Evolutionary conservation across 2,797 vertebrate genomes (phyloP), one percentile per base, ranked within the genome.

Genomic region (Nyctalus aviator): DNA sequence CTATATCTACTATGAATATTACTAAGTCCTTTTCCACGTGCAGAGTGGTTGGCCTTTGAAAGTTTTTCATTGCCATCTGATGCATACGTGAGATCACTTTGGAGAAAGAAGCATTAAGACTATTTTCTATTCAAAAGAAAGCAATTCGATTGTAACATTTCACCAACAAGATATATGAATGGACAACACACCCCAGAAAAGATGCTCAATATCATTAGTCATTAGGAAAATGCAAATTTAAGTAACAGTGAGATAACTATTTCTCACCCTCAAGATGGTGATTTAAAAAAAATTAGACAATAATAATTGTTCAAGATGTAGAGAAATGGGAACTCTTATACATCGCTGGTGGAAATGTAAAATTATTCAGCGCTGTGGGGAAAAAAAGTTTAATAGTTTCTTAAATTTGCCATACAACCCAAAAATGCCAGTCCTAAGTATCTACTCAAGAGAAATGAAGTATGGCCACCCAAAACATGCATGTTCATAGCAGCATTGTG

Each of bases 11-110:
- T 75, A 20, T 72, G 76, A 46, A 68, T 72, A 86, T 55, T 35
- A 85, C 37, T 77, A 81, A 91, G 4, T 8, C 25, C 46, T 94
- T 90, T 82, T 90, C 59, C 82, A 30, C 73, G 59, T 81, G 25
- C 6, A 41, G n/a, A 35, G 17, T 32, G 37, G 13, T 89, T 84
- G 25, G 6, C 85, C 55, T 92, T 44, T 59, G 69, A 21, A 68
- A 84, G 27, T 62, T 94, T 94, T 69, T 37, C 8, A 0, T 90
- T 75, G n/a, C 75, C 4, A 8, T 89, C n/a, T 23, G 5, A 27
- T 44, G 27, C 17, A 8, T 25, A 87, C 59, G 8, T 18, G 77
- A 72, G 44, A 77, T 94, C 48, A 41, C 15, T 83, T 55, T 92
- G 57, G 48, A 95, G 57, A 57, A 78, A 69, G 25, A 81, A 53